phyloP scores from a whole-genome alignment of 2,797 vertebrate species.

The Gallinago stenura region DNA sequence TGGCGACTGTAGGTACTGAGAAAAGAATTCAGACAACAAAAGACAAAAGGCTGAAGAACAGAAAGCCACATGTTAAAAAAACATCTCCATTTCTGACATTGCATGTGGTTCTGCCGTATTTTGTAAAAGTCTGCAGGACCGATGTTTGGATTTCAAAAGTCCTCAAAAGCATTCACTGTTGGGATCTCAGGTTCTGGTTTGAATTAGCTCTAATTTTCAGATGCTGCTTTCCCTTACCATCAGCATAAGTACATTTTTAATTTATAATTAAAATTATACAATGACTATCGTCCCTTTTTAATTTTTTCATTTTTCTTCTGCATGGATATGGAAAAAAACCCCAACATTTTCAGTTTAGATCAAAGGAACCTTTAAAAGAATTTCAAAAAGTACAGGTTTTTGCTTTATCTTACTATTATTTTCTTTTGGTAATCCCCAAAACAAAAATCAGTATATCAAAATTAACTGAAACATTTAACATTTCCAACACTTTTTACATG shows the following conservation, averaged over 20 bases:
- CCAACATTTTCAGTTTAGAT: background rate
- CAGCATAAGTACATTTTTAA: background rate
- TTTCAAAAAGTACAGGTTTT: background rate
- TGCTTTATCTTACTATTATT: background rate
- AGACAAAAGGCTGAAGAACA: background rate
- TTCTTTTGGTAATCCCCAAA: background rate
- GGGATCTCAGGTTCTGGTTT: slow-evolving; percentile 11
- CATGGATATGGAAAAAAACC: background rate
- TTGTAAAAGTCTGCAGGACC: background rate
- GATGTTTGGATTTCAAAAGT: background rate
- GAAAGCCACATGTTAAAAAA: background rate
- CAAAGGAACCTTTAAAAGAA: background rate
- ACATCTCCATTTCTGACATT: background rate
- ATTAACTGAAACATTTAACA: background rate
- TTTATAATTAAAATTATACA: background rate
- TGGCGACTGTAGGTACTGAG: background rate
- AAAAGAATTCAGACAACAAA: background rate
- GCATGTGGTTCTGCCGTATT: background rate
- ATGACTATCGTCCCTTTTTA: background rate
- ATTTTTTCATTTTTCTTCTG: background rate
- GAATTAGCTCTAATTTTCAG: slow-evolving; percentile 10
- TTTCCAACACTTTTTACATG: background rate
- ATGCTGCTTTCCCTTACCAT: background rate
- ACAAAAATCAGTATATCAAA: background rate
- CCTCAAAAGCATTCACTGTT: background rate